A percentile compares a stretch with the other conserved stretches of the same genome.
phyloP scores from a whole-genome alignment of 2,888 invertebrate species.

The Luffia ferchaultella region DNA sequence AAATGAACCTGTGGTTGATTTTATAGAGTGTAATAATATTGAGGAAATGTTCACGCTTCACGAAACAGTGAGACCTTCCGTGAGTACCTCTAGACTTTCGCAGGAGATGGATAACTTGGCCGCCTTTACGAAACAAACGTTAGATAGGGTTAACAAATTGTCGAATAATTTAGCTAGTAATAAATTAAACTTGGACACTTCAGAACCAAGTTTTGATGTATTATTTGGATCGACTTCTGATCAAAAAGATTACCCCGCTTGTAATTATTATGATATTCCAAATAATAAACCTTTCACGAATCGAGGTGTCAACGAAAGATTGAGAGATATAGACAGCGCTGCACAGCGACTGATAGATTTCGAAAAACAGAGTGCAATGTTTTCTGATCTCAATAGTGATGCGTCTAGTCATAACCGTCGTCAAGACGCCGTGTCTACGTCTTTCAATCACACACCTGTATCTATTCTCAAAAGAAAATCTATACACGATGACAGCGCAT shows the following conservation, averaged over 20 bases:
- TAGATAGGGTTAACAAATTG: constrained; percentile 73
- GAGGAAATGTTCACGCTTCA: constrained; percentile 53
- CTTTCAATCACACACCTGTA: constrained; percentile 57
- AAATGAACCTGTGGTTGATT: constrained; percentile 24
- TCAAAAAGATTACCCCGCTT: constrained; percentile 19
- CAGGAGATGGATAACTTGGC: constrained; percentile 72
- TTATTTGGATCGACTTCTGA: constrained; percentile 42
- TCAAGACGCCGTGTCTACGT: constrained; percentile 37
- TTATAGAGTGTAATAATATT: constrained; percentile 31
- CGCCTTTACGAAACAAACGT: constrained; percentile 70
- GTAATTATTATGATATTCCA: constrained; percentile 16
- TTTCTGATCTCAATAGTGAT: constrained; percentile 63
- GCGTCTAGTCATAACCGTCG: constrained; percentile 60
- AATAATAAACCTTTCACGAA: constrained; percentile 37
- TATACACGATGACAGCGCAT: constrained; percentile 57
- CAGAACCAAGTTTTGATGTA: constrained; percentile 42
- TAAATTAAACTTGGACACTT: constrained; percentile 47
- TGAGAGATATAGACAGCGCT: constrained; percentile 59
- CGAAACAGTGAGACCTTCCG: constrained; percentile 45
- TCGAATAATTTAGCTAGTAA: constrained; percentile 62
- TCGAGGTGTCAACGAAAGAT: constrained; percentile 53
- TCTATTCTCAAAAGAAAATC: constrained; percentile 77
- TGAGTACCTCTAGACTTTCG: constrained; percentile 48
- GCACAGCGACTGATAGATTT: constrained; percentile 63
- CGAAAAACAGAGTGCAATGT: constrained; percentile 63